Evolutionary conservation across 1,140 invertebrate species (phyloP), one percentile per base, ranked within the genome.

Genomic region (Andricus grossulariae): DNA sequence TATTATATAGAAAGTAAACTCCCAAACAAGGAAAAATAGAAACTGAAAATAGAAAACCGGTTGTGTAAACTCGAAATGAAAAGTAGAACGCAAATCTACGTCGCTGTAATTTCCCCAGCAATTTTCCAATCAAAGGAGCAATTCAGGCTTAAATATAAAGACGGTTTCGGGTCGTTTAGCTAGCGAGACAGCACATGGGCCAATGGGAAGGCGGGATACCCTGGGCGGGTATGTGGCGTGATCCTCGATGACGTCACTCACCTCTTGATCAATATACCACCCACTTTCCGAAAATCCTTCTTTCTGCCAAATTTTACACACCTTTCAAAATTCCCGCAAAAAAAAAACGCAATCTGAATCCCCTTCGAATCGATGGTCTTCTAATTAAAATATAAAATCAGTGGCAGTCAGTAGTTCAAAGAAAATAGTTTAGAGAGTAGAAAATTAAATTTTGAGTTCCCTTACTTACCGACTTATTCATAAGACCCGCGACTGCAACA

Each of bases 151-250:
- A 18, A 73, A 76, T 74, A 80, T 77, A 81, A 79, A 80, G 79
- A 82, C 73, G 72, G 80, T 78, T 72, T 74, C 50, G 73, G 51
- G 72, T 80, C 73, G 74, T 75, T 72, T 70, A 78, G 74, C 50
- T 79, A 80, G 77, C 72, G 78, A 75, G 71, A 73, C 71, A 74
- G 72, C 74, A 75, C 81, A 83, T 84, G 83, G 84, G 86, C 89
- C 90, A 90, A 91, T 91, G 71, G 74, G 45, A 75, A 49, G n/a
- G 11, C 74, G 51, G 18, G 51, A 39, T 74, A 74, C 52, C 39
- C 75, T 82, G 84, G 88, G 87, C 85, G 88, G 89, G 86, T 87
- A 90, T 85, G 86, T 91, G 90, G 90, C 90, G 90, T 90, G 90
- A 90, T 91, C 88, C 86, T 82, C 66, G 83, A 76, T 90, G 88